Percentiles rank a stretch among this genome's conserved stretches.
phyloP scores from a whole-genome alignment of 1,140 invertebrate genomes.

The Geopemphigus sp. region DNA sequence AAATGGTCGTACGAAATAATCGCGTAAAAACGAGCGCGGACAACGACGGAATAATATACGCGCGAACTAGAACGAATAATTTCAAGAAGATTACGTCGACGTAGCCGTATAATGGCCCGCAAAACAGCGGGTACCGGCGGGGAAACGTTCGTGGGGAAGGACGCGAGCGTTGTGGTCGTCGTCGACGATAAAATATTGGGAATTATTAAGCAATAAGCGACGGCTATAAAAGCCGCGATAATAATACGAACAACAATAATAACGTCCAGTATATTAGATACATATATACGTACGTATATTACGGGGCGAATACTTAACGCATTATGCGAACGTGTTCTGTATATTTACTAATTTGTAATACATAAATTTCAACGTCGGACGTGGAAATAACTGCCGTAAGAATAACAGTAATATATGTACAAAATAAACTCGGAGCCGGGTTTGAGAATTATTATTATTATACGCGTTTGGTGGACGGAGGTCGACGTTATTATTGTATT shows the following conservation, averaged over 20 bases:
- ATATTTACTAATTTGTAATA: slow-evolving; percentile 26
- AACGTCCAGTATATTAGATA: too few relatives aligned
- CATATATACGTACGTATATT: too few relatives aligned
- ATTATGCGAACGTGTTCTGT: slow-evolving; percentile 19
- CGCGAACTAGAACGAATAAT: too few relatives aligned
- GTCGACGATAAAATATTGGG: background rate
- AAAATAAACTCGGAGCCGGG: slow-evolving; percentile 26
- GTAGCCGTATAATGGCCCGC: too few relatives aligned
- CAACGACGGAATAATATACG: too few relatives aligned
- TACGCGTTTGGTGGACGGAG: background rate
- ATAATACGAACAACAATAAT: too few relatives aligned
- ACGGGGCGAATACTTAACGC: background rate
- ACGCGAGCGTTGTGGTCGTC: background rate
- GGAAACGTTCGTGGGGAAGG: too few relatives aligned
- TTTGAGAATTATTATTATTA: slow-evolving; percentile 38
- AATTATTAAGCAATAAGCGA: background rate
- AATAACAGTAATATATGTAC: slow-evolving; percentile 4
- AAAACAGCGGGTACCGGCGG: too few relatives aligned
- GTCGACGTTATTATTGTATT: slow-evolving; percentile 20
- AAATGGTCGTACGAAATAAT: too few relatives aligned
- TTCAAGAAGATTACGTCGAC: too few relatives aligned
- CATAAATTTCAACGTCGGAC: slow-evolving; percentile 25
- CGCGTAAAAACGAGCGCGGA: too few relatives aligned
- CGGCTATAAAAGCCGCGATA: too few relatives aligned
- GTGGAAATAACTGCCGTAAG: slow-evolving; percentile 21